phyloP scores from a whole-genome alignment of 2,888 invertebrate genomes.

The Hyalella azteca region DNA sequence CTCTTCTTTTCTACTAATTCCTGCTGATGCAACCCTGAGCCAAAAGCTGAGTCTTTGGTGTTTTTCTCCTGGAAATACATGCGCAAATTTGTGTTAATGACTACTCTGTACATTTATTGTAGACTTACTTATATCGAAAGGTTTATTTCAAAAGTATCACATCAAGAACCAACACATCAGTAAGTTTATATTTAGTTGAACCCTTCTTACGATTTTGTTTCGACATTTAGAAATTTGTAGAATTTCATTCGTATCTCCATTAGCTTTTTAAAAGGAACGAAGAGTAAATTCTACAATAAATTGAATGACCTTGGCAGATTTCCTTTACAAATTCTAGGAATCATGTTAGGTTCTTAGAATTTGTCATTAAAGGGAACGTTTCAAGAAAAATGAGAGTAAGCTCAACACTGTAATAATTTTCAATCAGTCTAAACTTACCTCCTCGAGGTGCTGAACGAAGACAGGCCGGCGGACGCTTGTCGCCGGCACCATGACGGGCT shows the following conservation, averaged over 20 bases:
- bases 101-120: too few relatives aligned
- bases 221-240: too few relatives aligned
- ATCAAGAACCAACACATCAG: too few relatives aligned
- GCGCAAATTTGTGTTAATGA: too few relatives aligned
- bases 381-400: neutral
- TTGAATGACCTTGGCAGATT: too few relatives aligned
- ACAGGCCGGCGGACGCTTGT: constrained; percentile 52
- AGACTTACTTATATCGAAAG: too few relatives aligned
- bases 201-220: too few relatives aligned
- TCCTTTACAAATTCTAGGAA: neutral
- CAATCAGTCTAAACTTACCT: neutral
- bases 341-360: neutral
- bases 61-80: constrained; percentile 13
- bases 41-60: neutral
- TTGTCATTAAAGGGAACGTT: neutral
- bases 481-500: constrained; percentile 50
- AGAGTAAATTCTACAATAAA: too few relatives aligned
- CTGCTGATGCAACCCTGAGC: neutral
- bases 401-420: neutral
- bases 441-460: constrained; percentile 39
- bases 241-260: too few relatives aligned
- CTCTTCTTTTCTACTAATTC: neutral
- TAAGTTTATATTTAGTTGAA: too few relatives aligned
- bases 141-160: too few relatives aligned
- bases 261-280: too few relatives aligned